A percentile compares a stretch with the other conserved stretches of the same genome.
These are phyloP conservation scores for Crepidodera aurea DNA, from an alignment of 2,888 invertebrate genomes.

Conservation along the genomic window DNA sequence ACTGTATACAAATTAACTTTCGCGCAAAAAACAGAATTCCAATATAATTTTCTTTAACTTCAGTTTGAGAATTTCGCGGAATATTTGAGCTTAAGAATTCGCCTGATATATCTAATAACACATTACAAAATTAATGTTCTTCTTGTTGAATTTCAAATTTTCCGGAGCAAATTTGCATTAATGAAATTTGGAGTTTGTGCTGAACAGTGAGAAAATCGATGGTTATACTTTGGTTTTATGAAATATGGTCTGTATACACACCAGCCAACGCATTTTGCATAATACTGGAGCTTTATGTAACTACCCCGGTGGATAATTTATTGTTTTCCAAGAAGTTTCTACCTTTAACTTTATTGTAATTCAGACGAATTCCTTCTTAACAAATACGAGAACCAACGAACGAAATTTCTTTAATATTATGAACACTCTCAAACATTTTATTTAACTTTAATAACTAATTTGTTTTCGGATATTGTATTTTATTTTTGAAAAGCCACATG, in stretches of 20 bases:
- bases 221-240: constrained; percentile 37
- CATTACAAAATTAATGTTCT: constrained; percentile 27
- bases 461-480: too few species aligned
- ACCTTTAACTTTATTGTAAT: constrained; percentile 15
- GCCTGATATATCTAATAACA: constrained; percentile 22
- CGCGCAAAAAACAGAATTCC: background rate
- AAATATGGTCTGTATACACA: constrained; percentile 38
- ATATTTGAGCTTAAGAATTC: constrained; percentile 21
- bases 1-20: background rate
- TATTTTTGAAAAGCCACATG: too few species aligned
- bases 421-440: too few species aligned
- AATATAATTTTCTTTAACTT: constrained; percentile 4
- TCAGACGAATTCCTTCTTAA: constrained; percentile 9
- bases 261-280: constrained; percentile 46
- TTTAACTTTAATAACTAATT: too few species aligned
- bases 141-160: constrained; percentile 32
- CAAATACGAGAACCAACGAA: background rate
- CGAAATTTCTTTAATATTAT: too few species aligned
- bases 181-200: constrained; percentile 32
- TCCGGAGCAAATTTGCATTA: constrained; percentile 34
- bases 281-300: constrained; percentile 45
- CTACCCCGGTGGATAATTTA: constrained; percentile 37
- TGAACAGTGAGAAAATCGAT: constrained; percentile 38
- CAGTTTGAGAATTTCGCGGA: constrained; percentile 5
- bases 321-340: constrained; percentile 20